Conservation (phyloP, 2,888 invertebrate species). For the Andrena dorsata region DNA sequence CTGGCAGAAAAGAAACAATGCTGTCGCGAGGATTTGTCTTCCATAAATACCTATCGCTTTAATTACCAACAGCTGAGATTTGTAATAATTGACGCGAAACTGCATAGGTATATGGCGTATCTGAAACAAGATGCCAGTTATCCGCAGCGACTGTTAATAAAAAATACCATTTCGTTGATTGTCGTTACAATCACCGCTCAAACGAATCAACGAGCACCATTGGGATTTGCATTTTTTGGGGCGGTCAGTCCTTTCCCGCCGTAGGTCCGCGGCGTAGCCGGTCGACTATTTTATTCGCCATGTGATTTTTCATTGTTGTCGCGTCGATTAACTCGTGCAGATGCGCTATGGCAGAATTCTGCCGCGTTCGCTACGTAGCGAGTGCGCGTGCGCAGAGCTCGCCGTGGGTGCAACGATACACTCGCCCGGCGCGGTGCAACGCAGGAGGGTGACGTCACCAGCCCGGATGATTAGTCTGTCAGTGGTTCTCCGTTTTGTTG, state of each 20-base stretch:
- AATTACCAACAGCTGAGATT: too few species aligned
- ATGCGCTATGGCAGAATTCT: constrained; percentile 12
- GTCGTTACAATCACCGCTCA: background rate
- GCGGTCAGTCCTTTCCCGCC: background rate
- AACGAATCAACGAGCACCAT: background rate
- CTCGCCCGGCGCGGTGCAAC: constrained; percentile 48
- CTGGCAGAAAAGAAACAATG: too few species aligned
- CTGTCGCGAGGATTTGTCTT: too few species aligned
- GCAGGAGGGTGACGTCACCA: constrained; percentile 73
- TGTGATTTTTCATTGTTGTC: background rate
- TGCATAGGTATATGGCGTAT: too few species aligned
- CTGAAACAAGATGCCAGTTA: background rate
- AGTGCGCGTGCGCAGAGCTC: constrained; percentile 31
- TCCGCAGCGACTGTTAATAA: background rate
- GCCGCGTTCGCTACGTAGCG: constrained; percentile 13
- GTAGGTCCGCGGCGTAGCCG: too few species aligned
- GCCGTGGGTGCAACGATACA: constrained; percentile 65
- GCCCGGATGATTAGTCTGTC: constrained; percentile 71
- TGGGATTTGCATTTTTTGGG: background rate
- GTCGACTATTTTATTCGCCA: background rate
- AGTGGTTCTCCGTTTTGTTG: constrained; percentile 81
- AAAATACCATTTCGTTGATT: constrained; percentile 1
- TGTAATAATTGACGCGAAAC: too few species aligned
- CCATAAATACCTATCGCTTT: too few species aligned
- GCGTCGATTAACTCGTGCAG: constrained; percentile 4